Evolutionary conservation across 1,140 invertebrate genomes (phyloP).

Genomic region (Reticulitermes speratus): DNA sequence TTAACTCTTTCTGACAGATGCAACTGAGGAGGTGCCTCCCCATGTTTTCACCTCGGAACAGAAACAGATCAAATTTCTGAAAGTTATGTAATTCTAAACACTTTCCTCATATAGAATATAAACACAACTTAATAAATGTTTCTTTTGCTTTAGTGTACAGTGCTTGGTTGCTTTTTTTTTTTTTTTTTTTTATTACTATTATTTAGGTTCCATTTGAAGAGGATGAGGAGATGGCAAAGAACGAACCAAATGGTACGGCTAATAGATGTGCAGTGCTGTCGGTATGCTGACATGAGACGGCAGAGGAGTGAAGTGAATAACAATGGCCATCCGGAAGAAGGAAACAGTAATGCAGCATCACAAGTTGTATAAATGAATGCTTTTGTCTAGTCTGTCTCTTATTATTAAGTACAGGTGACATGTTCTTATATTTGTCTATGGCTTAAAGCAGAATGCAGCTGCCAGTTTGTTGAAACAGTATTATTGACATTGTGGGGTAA

Average conservation of each 20-base stretch:
- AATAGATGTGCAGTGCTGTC: neutral
- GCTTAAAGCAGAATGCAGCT: neutral
- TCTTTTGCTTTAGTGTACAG: too few relatives aligned
- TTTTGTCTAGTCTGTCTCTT: neutral
- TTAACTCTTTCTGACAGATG: too few relatives aligned
- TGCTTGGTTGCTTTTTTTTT: too few relatives aligned
- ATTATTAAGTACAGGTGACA: too few relatives aligned
- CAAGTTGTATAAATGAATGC: neutral
- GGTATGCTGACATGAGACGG: neutral
- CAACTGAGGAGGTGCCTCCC: too few relatives aligned
- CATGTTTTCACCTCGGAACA: too few relatives aligned
- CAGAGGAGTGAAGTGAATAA: conserved; percentile 1
- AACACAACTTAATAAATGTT: too few relatives aligned
- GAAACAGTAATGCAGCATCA: neutral
- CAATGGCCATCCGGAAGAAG: neutral
- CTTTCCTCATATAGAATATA: too few relatives aligned
- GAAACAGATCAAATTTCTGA: too few relatives aligned
- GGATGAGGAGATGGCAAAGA: conserved; percentile 42
- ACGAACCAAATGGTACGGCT: conserved; percentile 44
- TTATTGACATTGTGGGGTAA: neutral
- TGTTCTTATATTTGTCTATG: neutral
- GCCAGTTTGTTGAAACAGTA: neutral
- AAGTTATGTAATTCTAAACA: too few relatives aligned
- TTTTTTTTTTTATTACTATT: too few relatives aligned
- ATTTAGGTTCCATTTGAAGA: conserved; percentile 45